Evolutionary conservation across 2,113 vertebrate species (phyloP).

Genomic region (Lethenteron reissneri): DNA sequence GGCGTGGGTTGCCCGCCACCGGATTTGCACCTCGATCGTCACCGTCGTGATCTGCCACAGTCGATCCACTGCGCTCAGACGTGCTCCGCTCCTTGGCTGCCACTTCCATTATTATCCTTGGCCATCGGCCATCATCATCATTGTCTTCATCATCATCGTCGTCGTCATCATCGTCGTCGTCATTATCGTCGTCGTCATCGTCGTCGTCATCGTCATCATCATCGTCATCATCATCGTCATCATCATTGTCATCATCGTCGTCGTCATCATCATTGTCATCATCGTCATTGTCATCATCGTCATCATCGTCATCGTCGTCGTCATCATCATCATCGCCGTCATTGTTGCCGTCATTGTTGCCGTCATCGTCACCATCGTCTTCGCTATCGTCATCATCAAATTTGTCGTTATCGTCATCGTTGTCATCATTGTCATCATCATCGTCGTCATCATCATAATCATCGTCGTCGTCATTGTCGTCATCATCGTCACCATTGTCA

Average conservation of each 20-base stretch:
- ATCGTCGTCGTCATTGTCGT: neutral
- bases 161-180: neutral
- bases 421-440: neutral
- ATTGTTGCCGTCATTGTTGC: neutral
- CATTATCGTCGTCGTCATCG: neutral
- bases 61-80: too few relatives aligned
- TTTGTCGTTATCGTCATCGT: neutral
- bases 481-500: neutral
- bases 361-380: neutral
- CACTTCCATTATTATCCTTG: too few relatives aligned
- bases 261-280: neutral
- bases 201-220: neutral
- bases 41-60: too few relatives aligned
- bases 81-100: too few relatives aligned
- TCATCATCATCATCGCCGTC: neutral
- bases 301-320: neutral
- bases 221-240: neutral
- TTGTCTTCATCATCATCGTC: neutral
- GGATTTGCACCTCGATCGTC: too few relatives aligned
- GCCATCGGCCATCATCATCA: neutral
- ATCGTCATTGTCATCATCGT: neutral
- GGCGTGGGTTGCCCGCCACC: too few relatives aligned
- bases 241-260: neutral
- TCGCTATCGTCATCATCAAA: neutral
- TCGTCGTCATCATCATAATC: neutral